Conservation (phyloP, 1,140 invertebrate species). For the Neodiprion pinetum region DNA sequence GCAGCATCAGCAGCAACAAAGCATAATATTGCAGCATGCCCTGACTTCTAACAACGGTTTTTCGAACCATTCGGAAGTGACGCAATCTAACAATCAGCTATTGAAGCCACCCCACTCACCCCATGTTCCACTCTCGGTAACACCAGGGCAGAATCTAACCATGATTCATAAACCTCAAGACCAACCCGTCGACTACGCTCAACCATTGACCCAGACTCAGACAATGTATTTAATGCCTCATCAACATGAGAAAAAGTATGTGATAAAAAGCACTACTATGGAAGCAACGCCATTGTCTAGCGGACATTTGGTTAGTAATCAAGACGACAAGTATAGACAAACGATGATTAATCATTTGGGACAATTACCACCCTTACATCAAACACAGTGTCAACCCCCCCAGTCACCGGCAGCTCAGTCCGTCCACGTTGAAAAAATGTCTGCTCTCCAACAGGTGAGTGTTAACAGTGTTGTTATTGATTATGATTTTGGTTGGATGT, state of each 20-base stretch:
- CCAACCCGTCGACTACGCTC: conserved; percentile 55
- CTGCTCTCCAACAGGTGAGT: conserved; percentile 50
- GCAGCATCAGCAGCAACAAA: conserved; percentile 43
- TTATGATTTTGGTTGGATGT: background rate
- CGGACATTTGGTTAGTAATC: conserved; percentile 39
- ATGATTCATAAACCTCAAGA: conserved; percentile 51
- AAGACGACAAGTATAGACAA: conserved; percentile 55
- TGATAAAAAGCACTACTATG: conserved; percentile 56
- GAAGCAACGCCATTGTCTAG: conserved; percentile 22
- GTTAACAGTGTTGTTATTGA: conserved; percentile 11
- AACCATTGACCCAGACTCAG: conserved; percentile 36
- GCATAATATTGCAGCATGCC: conserved; percentile 55
- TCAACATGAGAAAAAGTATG: conserved; percentile 53
- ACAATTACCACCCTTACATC: conserved; percentile 47
- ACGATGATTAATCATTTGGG: conserved; percentile 48
- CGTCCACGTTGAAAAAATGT: conserved; percentile 52
- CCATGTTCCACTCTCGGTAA: conserved; percentile 44
- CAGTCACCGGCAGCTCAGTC: conserved; percentile 49
- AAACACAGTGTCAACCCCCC: conserved; percentile 48
- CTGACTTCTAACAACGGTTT: conserved; percentile 49
- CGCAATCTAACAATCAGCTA: conserved; percentile 47
- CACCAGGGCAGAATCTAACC: conserved; percentile 47
- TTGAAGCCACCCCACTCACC: conserved; percentile 52
- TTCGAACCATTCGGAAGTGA: conserved; percentile 40
- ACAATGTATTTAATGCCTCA: conserved; percentile 47